Conservation (phyloP, 2,888 invertebrate species). For the Eupithecia vulgata region DNA sequence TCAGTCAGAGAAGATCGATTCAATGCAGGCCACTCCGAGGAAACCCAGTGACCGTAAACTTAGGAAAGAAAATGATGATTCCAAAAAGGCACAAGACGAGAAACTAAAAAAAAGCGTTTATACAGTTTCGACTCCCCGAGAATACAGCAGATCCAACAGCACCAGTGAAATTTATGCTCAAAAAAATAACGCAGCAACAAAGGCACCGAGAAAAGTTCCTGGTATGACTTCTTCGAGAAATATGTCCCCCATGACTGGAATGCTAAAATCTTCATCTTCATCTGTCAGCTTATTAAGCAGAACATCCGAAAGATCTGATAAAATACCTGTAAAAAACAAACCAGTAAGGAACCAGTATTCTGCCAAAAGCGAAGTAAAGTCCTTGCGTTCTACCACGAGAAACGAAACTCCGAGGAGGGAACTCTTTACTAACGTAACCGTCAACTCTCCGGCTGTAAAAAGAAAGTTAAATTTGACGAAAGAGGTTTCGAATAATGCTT, state of each 20-base stretch:
- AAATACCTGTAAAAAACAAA: slow-evolving; percentile 41
- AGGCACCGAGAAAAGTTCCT: slow-evolving; percentile 61
- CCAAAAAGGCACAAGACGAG: slow-evolving; percentile 57
- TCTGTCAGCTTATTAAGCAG: slow-evolving; percentile 54
- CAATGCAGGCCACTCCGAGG: slow-evolving; percentile 58
- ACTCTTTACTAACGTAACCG: slow-evolving; percentile 61
- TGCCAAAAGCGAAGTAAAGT: slow-evolving; percentile 42
- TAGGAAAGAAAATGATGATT: slow-evolving; percentile 59
- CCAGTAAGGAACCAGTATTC: slow-evolving; percentile 31
- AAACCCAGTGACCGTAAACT: slow-evolving; percentile 44
- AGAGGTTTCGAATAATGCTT: slow-evolving; percentile 31
- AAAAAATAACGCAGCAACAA: slow-evolving; percentile 53
- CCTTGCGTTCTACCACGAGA: slow-evolving; percentile 43
- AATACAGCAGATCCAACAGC: slow-evolving; percentile 57
- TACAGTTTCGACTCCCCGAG: slow-evolving; percentile 63
- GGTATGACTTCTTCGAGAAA: slow-evolving; percentile 47
- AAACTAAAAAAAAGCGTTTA: slow-evolving; percentile 58
- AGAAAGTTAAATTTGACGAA: slow-evolving; percentile 47
- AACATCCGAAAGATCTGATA: slow-evolving; percentile 32
- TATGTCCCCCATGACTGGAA: slow-evolving; percentile 66
- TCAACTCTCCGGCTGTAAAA: slow-evolving; percentile 68
- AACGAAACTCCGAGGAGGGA: slow-evolving; percentile 49
- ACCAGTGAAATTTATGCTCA: slow-evolving; percentile 70
- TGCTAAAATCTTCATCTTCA: slow-evolving; percentile 66
- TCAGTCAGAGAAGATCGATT: slow-evolving; percentile 21